Evolutionary conservation across 2,797 vertebrate genomes (phyloP), one percentile per base, ranked within the genome.

Genomic region (Oryzias sinensis): DNA sequence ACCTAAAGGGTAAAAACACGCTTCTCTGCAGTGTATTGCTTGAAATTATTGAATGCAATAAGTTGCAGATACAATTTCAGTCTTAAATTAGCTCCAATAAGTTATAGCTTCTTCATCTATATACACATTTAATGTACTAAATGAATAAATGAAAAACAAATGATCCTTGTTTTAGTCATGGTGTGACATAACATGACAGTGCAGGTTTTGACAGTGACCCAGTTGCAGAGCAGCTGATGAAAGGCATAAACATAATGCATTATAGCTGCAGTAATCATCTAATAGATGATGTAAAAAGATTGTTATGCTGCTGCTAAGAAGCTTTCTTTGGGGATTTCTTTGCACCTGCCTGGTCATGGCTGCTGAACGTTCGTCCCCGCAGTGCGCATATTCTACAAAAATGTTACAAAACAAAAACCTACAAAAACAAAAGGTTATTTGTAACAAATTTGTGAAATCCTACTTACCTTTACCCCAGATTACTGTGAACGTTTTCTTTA

Each of bases 121-220:
- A 53, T 18, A 24, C 18, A 42, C 18, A 22, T 13, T 37, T n/a
- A 40, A 5, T 51, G 13, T 14, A 41, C 2, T 41, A 41, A 15
- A 49, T 47, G 11, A 43, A 25, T 13, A 44, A n/a, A 8, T 14
- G 4, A 1, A 5, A 53, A n/a, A 15, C 5, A 40, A 25, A 3
- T 1, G 1, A 43, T 14, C 40, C n/a, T 22, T 1, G 15, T 55
- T 24, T 15, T 33, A 51, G 49, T 33, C 0, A 11, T 62, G 50
- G 18, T 37, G 42, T 65, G 61, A 46, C 70, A 75, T 76, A 82
- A 70, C 80, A 79, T 86, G 83, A 88, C 71, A 24, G 14, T 20
- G 80, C 82, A 82, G 54, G 29, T 74, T 80, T 56, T 59, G 46
- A 59, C 42, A 47, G 62, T 65, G 80, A 76, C 75, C 72, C 72